A percentile compares a stretch with the other conserved stretches of the same genome.
phyloP scores from a whole-genome alignment of 2,888 invertebrate genomes.

The Petrolisthes manimaculis region DNA sequence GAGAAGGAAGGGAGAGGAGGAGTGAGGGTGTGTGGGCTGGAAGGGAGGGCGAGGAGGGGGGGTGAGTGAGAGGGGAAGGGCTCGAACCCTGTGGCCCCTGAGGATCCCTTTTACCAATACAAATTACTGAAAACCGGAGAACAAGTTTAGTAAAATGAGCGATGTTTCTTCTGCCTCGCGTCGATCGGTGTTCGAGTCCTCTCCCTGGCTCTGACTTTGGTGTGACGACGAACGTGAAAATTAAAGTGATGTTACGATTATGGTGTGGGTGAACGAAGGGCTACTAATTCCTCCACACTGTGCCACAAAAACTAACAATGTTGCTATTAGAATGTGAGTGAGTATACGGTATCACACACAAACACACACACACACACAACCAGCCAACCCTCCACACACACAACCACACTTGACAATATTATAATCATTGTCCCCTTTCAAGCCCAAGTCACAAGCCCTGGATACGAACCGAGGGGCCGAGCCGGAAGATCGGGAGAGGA shows the following conservation, averaged over 20 bases:
- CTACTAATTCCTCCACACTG: too few species aligned
- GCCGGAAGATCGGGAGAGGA: slow-evolving; percentile 15
- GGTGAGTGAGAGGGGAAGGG: background rate
- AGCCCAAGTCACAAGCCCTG: background rate
- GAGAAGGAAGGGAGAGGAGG: background rate
- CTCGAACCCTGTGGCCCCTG: background rate
- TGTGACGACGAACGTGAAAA: too few species aligned
- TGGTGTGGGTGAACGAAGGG: too few species aligned
- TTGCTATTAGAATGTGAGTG: too few species aligned
- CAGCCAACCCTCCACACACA: too few species aligned
- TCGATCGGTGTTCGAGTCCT: background rate
- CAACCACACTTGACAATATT: too few species aligned
- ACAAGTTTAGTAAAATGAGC: background rate
- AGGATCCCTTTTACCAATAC: background rate
- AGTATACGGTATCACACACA: too few species aligned
- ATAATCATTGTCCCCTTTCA: too few species aligned
- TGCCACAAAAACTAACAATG: too few species aligned
- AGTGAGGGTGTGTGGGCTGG: background rate
- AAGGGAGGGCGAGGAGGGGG: background rate
- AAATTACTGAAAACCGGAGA: background rate
- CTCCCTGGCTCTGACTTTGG: background rate
- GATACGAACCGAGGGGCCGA: too few species aligned
- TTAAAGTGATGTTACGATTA: too few species aligned
- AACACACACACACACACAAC: too few species aligned
- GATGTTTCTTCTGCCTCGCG: background rate